Base-by-base conservation (phyloP, 2,113 vertebrate genomes). In the Datnioides undecimradiatus region DNA sequence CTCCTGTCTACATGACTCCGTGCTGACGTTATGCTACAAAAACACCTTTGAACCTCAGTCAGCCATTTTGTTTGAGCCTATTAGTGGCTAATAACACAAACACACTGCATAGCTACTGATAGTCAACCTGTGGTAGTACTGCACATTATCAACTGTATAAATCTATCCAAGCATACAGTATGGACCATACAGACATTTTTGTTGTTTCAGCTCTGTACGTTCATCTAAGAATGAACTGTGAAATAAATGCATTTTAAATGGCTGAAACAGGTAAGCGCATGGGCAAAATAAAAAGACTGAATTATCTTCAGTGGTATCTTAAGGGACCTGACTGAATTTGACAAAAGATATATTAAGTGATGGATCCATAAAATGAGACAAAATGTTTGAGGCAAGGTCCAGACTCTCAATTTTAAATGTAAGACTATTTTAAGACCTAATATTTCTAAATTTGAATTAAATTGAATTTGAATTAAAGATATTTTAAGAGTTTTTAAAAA, bases 1-100 rank as follows among this genome's bases (percentile, higher is more conserved):
- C 51, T 78, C 63, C 65, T 36, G 71, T 82, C 85, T 62, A 85
- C 85, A 78, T 84, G 83, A 86, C 73, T 84, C 76, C 69, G 25
- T 64, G 77, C 74, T 84, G 82, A 89, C 51, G 67, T 87, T 77
- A 81, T 78, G 45, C 68, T 23, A 71, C 52, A 72, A 66, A 57
- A 52, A 69, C 41, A 77, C 36, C 66, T 63, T 70, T 52, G 29
- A 76, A 81, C 54, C 13, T 2, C 60, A 34, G 58, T 10, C 36
- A 62, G 70, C 38, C 81, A 74, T 79, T 86, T 87, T 75, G 67
- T 81, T 73, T 78, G 31, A 48, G 31, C 25, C 23, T 46, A 41
- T 41, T 34, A 52, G 51, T 27, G 65, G 43, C 59, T 67, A 62
- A 52, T 27, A 41, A 62, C 34, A 68, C 8, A 40, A 33, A 80